Evolutionary conservation across 2,888 invertebrate species (phyloP), one percentile per base, ranked within the genome.

Genomic region (Eumacrocentrus americanus): DNA sequence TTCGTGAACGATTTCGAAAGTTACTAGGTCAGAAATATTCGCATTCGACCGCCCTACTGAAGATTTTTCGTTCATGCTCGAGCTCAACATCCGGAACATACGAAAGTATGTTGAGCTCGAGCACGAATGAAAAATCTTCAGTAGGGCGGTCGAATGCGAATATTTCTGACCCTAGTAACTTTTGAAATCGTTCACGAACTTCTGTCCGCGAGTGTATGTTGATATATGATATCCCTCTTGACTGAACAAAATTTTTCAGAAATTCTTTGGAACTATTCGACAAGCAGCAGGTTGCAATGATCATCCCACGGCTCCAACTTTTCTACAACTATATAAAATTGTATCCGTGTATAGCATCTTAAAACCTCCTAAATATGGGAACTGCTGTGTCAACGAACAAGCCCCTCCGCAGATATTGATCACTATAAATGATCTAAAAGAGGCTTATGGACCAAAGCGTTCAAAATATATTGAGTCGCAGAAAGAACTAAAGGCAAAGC

Each of bases 321-420:
- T 69, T 50, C 12, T 69, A 5, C 62, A 64, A 5, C 37, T 69
- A 18, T 68, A 70, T 14, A 67, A 63, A 54, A 37, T 70, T 6
- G 25, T 66, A 11, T 66, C 63, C 1, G 42, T 64, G 5, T 58
- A 60, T 34, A 60, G 63, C 11, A 14, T 56, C 4, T 18, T 64
- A 7, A 60, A 62, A 34, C 62, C 66, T 1, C 64, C 64, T 7
- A 63, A 35, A 40, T 54, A 34, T 52, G 66, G 67, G 5, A 68
- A 68, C 38, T 69, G 69, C 20, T 62, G 58, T 0, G 60, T 67
- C 5, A 25, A 57, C n/a, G 57, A 63, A 2, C 9, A 50, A 11
- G 16, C 51, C 34, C 18, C 38, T 14, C 42, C 59, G 1, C 11
- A 44, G 11, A 55, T 58, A 4, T n/a, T 62, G 2, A 12, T 62